phyloP scores from a whole-genome alignment of 1,140 invertebrate genomes.

The Myzus persicae region DNA sequence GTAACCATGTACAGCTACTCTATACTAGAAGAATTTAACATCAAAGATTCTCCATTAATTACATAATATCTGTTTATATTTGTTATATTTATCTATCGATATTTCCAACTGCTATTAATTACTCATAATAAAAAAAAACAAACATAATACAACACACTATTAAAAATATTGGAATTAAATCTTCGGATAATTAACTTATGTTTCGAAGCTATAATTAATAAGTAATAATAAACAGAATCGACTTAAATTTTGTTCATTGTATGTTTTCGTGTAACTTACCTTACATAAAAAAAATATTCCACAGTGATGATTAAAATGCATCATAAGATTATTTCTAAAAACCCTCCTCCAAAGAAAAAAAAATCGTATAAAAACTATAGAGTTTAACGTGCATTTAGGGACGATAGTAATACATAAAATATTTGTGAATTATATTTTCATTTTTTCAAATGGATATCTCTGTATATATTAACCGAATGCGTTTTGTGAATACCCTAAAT shows the following conservation, averaged over 20 bases:
- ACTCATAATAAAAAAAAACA: neutral
- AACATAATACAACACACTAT: neutral
- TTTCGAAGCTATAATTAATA: neutral
- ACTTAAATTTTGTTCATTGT: neutral
- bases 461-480: neutral
- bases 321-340: neutral
- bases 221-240: neutral
- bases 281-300: neutral
- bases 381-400: neutral
- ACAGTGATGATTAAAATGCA: neutral
- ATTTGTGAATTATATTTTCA: neutral
- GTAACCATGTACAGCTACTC: too few relatives aligned
- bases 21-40: neutral
- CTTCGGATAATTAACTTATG: neutral
- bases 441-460: constrained; percentile 21
- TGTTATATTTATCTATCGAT: neutral
- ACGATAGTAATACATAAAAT: neutral
- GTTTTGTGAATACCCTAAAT: neutral
- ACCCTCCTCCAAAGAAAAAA: neutral
- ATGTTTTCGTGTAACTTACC: neutral
- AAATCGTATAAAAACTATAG: neutral
- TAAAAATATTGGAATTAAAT: neutral
- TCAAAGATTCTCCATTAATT: neutral
- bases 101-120: neutral
- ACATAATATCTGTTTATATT: neutral